Conservation (phyloP, 37 sponge, comb jelly and placozoan species). For the Spongilla lacustris region DNA sequence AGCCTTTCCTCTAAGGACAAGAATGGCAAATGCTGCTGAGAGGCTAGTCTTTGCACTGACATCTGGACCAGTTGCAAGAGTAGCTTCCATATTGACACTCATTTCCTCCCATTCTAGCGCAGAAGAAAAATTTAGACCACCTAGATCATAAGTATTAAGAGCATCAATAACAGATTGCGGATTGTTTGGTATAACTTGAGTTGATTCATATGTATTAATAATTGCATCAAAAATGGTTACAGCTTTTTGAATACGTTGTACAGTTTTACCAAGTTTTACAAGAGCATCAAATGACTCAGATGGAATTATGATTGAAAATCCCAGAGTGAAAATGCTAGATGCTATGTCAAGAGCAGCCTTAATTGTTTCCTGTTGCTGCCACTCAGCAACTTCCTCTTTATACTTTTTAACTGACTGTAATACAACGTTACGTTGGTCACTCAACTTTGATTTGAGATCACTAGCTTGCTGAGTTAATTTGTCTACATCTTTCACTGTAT, state of each 20-base stretch:
- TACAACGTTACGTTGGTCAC: not conserved
- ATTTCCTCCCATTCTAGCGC: slow-evolving; percentile 17
- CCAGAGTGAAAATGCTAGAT: not conserved
- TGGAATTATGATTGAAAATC: not conserved
- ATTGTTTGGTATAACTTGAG: not conserved
- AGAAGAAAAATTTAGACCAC: not conserved
- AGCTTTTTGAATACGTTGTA: slow-evolving; percentile 4
- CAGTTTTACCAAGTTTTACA: not conserved
- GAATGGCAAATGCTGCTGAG: slow-evolving; percentile 25
- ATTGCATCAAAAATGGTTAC: slow-evolving; percentile 7
- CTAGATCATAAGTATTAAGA: not conserved
- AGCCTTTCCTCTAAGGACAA: slow-evolving; percentile 22
- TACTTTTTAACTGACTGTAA: not conserved
- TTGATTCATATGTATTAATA: slow-evolving; percentile 2
- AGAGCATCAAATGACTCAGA: not conserved
- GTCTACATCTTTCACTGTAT: not conserved
- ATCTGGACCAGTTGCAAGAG: slow-evolving; percentile 1
- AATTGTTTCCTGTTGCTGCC: slow-evolving; percentile 7
- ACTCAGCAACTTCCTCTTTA: not conserved
- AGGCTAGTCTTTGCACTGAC: not conserved
- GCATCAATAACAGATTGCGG: slow-evolving; percentile 23
- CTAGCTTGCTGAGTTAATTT: not conserved
- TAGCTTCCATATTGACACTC: slow-evolving; percentile 23
- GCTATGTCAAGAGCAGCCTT: slow-evolving; percentile 13
- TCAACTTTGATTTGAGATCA: not conserved